Evolutionary conservation across 2,888 invertebrate species (phyloP).

Genomic region (Euproctis similis): DNA sequence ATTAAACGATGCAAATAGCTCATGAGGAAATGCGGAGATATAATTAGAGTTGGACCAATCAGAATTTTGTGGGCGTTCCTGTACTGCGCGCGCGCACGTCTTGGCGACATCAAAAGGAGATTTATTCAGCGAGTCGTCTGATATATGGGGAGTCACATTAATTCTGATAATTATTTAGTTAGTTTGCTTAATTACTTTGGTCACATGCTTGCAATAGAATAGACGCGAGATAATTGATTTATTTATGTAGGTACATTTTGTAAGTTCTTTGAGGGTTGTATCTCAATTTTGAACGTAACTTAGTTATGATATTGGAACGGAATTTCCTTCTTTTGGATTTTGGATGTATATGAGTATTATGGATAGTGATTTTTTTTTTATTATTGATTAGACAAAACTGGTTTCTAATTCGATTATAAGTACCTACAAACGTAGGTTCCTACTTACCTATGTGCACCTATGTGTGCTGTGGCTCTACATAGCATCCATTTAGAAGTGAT

Average conservation of each 20-base stretch:
- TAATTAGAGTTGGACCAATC: constrained; percentile 70
- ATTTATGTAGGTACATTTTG: too few relatives aligned
- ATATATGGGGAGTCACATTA: constrained; percentile 62
- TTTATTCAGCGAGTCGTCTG: constrained; percentile 59
- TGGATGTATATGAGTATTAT: too few relatives aligned
- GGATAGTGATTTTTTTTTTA: too few relatives aligned
- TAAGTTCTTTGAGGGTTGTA: constrained; percentile 5
- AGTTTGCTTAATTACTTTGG: constrained; percentile 63
- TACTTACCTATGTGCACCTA: too few relatives aligned
- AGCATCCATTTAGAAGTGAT: too few relatives aligned
- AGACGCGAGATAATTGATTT: constrained; percentile 31
- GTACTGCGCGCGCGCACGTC: constrained; percentile 43
- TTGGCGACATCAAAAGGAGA: constrained; percentile 50
- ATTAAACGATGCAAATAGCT: constrained; percentile 72
- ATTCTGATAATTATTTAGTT: constrained; percentile 75
- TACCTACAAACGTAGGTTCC: too few relatives aligned
- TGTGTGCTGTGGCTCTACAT: too few relatives aligned
- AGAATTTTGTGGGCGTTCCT: constrained; percentile 48
- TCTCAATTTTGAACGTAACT: constrained; percentile 23
- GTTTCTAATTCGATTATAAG: too few relatives aligned
- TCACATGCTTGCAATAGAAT: constrained; percentile 36
- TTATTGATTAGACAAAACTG: neutral
- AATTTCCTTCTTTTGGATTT: too few relatives aligned
- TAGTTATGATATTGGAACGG: constrained; percentile 16
- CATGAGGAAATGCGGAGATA: constrained; percentile 48